Conservation (phyloP, 1,140 invertebrate species). For the Nasonia giraulti region DNA sequence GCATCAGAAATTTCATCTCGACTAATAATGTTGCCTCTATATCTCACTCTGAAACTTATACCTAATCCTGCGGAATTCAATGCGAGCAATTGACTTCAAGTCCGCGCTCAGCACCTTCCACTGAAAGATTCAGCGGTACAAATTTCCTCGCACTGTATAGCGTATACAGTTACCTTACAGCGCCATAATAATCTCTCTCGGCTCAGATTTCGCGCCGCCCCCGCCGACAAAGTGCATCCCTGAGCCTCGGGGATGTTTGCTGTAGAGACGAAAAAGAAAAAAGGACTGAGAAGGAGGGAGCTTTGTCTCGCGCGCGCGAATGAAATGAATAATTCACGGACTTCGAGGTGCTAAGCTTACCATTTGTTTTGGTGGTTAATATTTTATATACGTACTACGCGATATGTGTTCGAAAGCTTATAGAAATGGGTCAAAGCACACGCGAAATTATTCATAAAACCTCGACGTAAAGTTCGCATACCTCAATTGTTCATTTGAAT, state of each 20-base stretch:
- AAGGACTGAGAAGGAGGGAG: slow-evolving; percentile 4
- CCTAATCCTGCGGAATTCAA: not conserved
- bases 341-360: slow-evolving; percentile 59
- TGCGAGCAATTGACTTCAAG: not conserved
- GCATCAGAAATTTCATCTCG: too few species aligned
- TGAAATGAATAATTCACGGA: slow-evolving; percentile 70
- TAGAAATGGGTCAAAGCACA: too few species aligned
- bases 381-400: not conserved
- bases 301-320: slow-evolving; percentile 57
- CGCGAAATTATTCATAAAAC: not conserved
- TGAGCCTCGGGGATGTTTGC: slow-evolving; percentile 51
- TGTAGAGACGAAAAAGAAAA: slow-evolving; percentile 45
- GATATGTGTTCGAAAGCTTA: not conserved
- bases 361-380: slow-evolving; percentile 61
- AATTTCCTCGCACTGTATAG: not conserved
- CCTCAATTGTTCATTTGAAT: not conserved
- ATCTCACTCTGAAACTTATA: not conserved
- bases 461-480: not conserved
- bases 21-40: too few species aligned
- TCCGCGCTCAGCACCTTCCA: not conserved
- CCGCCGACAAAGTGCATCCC: slow-evolving; percentile 45
- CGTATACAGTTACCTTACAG: not conserved
- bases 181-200: slow-evolving; percentile 6
- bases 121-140: not conserved
- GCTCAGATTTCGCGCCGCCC: not conserved